These are phyloP conservation scores for Lottia gigantea DNA, from an alignment of 2,888 invertebrate genomes.

Conservation along the genomic window DNA sequence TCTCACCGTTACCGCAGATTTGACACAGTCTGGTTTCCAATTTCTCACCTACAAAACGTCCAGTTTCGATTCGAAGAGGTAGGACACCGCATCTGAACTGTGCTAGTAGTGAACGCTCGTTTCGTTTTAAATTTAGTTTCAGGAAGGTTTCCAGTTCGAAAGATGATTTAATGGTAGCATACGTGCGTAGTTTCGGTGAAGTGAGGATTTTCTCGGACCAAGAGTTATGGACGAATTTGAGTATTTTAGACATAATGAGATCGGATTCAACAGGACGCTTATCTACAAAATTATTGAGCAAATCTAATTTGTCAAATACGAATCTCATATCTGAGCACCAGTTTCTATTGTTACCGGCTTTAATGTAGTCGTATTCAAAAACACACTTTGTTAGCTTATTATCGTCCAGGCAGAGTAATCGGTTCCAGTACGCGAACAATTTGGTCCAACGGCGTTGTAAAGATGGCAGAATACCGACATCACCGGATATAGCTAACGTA, in stretches of 20 bases:
- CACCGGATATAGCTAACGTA: background rate
- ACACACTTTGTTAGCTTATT: background rate
- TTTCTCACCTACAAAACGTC: conserved; percentile 9
- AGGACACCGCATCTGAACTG: conserved; percentile 17
- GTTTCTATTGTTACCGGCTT: background rate
- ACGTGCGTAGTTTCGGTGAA: no score
- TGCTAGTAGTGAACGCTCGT: conserved; percentile 1
- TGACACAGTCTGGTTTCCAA: background rate
- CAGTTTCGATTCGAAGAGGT: conserved; percentile 14
- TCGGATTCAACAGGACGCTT: no score
- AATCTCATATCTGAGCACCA: background rate
- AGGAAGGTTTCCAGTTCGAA: no score
- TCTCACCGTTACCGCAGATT: background rate
- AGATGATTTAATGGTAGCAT: no score
- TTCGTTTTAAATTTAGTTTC: background rate
- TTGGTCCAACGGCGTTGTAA: background rate
- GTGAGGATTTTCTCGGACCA: no score
- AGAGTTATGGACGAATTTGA: no score
- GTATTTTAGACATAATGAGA: no score
- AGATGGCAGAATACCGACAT: background rate
- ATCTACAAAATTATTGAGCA: no score
- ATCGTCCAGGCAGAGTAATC: background rate
- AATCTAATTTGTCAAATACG: no score
- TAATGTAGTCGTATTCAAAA: background rate
- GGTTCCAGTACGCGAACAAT: background rate